Conservation (phyloP, 2,797 vertebrate genomes). For the Setipinna tenuifilis region DNA sequence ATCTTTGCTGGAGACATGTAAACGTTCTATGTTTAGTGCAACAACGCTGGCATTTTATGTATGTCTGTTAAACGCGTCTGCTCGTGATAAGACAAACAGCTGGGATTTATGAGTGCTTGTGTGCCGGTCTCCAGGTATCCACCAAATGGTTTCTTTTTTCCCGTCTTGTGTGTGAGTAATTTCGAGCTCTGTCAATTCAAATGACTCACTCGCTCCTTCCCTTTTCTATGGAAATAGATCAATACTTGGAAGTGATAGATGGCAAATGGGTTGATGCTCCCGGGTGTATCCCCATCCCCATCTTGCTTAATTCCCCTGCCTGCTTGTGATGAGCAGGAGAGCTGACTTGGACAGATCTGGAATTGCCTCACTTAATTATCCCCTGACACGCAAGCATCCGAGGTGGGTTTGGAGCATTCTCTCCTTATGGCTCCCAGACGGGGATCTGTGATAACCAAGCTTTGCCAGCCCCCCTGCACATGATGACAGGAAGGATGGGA, state of each 20-base stretch:
- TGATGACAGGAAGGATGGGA: neutral
- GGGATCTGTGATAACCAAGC: neutral
- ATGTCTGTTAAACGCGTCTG: neutral
- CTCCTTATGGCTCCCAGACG: neutral
- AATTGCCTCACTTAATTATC: constrained; percentile 62
- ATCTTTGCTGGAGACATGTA: neutral
- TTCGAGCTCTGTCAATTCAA: neutral
- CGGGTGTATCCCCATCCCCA: no score
- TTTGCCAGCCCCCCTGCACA: neutral
- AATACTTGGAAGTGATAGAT: constrained; percentile 38
- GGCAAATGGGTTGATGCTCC: constrained; percentile 26
- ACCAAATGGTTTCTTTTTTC: neutral
- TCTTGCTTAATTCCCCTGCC: constrained; percentile 33
- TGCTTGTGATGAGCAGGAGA: constrained; percentile 26
- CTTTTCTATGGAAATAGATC: constrained; percentile 39
- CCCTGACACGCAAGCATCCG: constrained; percentile 62
- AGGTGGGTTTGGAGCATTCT: constrained; percentile 23
- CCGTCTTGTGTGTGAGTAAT: constrained; percentile 15
- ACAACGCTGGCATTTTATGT: constrained; percentile 3
- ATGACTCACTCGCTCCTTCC: constrained; percentile 15
- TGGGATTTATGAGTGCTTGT: neutral
- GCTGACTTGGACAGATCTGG: constrained; percentile 62
- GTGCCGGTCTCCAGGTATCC: neutral
- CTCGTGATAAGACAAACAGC: neutral
- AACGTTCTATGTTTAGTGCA: neutral